Base-by-base conservation (phyloP, 2,888 invertebrate species). In the Lasius fuliginosus region DNA sequence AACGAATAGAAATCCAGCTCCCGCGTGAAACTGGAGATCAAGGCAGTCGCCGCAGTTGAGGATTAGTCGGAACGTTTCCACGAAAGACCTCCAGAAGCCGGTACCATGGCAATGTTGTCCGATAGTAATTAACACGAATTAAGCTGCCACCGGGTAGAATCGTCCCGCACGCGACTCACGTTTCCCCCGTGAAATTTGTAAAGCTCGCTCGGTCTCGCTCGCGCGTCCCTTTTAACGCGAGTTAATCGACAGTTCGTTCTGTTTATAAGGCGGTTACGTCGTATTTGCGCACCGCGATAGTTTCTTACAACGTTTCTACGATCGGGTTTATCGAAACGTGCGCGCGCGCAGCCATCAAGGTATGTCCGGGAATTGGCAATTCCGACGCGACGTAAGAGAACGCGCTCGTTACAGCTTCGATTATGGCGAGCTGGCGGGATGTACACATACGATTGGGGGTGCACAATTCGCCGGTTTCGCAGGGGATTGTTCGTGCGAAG, bases 41-140 rank as follows among this genome's bases (percentile, higher is more conserved):
- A 69, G 77, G 42, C 42, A 33, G 23, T 23, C 23, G 23, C 23
- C 23, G 23, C 23, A 23, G 42, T 58, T 58, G 18, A 33, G 69
- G n/a, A 42, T 42, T 42, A n/a, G 27, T n/a, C 9, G 53, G 53
- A 65, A 76, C 36, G 40, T 36, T 23, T 36, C 76, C 42, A n/a
- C 68, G 79, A 68, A 53, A 77, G 69, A 77, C 36, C 27, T 33
- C 15, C 30, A 42, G 23, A 30, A 9, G 69, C 68, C 42, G 46
- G 30, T 42, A 36, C n/a, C 56, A 40, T 23, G 42, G 74, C 85
- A 85, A 83, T 85, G 83, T 88, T 86, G 87, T 85, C 86, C 75
- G 88, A 82, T 87, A 89, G 83, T 88, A 89, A 91, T 92, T 89
- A 90, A 92, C 89, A 89, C 87, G 87, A 88, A 86, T 87, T 85